Conservation (phyloP, 2,113 vertebrate species). For the Nycticryphes semicollaris region DNA sequence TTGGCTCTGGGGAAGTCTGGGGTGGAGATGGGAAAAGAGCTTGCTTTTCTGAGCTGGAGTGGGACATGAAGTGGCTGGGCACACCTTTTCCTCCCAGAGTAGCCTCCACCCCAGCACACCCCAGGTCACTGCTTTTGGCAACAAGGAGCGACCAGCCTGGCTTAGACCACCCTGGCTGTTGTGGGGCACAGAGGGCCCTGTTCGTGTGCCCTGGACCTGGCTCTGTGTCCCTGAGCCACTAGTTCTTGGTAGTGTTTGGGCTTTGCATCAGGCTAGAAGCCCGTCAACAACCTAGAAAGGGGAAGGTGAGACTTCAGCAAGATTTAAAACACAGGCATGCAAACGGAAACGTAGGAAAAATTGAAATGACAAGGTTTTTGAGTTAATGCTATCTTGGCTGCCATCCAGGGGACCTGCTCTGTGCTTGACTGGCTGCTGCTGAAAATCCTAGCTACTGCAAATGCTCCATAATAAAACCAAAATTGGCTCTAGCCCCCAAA, state of each 20-base stretch:
- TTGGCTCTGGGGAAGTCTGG: background rate
- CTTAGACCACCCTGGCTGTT: background rate
- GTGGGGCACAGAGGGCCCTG: background rate
- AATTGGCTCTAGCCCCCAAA: background rate
- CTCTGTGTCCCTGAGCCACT: background rate
- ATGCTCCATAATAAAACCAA: background rate
- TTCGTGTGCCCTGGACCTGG: background rate
- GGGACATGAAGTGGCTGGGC: background rate
- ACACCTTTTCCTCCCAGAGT: background rate
- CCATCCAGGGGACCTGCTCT: background rate
- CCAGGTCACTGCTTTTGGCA: rapidly evolving
- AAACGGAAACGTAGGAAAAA: background rate
- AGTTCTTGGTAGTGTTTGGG: background rate
- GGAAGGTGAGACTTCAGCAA: background rate
- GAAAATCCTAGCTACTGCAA: background rate
- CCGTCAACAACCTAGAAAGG: background rate
- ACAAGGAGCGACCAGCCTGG: background rate
- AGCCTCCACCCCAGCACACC: background rate
- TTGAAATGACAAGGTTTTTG: background rate
- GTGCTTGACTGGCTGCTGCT: background rate
- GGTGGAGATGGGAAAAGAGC: background rate
- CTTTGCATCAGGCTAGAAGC: background rate
- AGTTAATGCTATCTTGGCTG: background rate
- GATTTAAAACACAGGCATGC: background rate
- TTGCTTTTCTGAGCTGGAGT: background rate